Percentiles rank a stretch among this genome's conserved stretches.
Evolutionary conservation across 2,113 vertebrate genomes (phyloP).

Genomic region (Prinia subflava): DNA sequence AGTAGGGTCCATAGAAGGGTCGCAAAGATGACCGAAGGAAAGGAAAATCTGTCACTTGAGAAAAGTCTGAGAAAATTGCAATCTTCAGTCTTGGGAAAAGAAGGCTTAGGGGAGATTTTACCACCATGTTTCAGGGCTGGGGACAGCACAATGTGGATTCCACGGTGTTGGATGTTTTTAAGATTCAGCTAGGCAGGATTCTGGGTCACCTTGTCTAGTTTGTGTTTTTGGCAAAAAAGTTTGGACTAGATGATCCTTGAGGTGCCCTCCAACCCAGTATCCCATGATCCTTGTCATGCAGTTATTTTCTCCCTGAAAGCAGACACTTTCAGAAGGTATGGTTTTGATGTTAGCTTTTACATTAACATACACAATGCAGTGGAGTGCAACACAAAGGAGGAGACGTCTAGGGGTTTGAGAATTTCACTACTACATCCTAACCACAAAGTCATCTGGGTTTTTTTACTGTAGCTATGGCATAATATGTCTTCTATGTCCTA

Average conservation of each 20-base stretch:
- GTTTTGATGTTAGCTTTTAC: background rate
- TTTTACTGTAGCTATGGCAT: background rate
- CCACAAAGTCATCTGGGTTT: background rate
- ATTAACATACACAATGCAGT: background rate
- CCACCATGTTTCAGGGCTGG: background rate
- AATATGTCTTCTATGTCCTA: background rate
- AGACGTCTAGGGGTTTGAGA: background rate
- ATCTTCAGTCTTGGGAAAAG: background rate
- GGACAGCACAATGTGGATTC: background rate
- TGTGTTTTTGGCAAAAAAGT: background rate
- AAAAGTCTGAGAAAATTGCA: background rate
- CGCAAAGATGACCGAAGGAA: background rate
- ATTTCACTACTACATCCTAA: background rate
- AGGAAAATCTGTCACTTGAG: background rate
- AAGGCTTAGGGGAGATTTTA: background rate
- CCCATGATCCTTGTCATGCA: background rate
- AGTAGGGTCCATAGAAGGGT: background rate
- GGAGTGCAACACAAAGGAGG: fast-evolving
- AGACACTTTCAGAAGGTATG: background rate
- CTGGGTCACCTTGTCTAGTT: background rate
- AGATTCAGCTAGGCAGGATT: background rate
- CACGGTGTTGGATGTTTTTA: background rate
- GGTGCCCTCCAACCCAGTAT: background rate
- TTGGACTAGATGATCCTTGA: background rate
- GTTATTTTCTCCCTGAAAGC: background rate